Evolutionary conservation across 2,888 invertebrate species (phyloP), one percentile per base, ranked within the genome.

Genomic region (Orthosia incerta): DNA sequence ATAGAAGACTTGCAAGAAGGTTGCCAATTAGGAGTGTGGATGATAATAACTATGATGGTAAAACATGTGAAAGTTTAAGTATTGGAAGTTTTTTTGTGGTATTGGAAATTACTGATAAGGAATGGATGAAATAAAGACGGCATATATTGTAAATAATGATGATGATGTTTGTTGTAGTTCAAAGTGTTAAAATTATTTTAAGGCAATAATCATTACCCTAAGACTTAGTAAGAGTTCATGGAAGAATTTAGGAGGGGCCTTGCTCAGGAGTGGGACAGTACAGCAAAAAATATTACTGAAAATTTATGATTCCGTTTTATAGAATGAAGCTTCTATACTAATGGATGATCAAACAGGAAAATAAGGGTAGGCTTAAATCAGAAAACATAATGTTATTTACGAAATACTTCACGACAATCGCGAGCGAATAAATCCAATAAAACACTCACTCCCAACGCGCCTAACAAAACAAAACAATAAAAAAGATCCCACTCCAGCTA

Each of bases 371-470:
- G 2, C 7, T 26, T 48, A 4, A 18, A 26, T 50, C 16, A 12
- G 3, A 46, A 63, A 0, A 26, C 16, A 31, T 53, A 77, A 79
- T 45, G 20, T 62, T 70, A 63, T 79, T 82, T 70, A 65, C 26
- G 23, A 45, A 78, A 50, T 73, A 86, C 72, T 86, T 60, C 65
- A 31, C 56, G 46, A 72, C 73, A 60, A 60, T 76, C 48, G 73
- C 56, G 15, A 63, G 59, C 57, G 60, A 74, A 60, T 50, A 75
- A 85, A 85, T 50, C 63, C 56, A 86, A 85, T 85, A 85, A 86
- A 80, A 77, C 78, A 79, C 75, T 62, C 76, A 71, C 71, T 81
- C 57, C 18, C 50, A 67, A 76, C 66, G 74, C 72, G 74, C 50
- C 67, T 69, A 75, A 80, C 39, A 39, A 39, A 39, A 59, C 70